Evolutionary conservation across 1,140 invertebrate species (phyloP).

Genomic region (Diploscapter pachys): DNA sequence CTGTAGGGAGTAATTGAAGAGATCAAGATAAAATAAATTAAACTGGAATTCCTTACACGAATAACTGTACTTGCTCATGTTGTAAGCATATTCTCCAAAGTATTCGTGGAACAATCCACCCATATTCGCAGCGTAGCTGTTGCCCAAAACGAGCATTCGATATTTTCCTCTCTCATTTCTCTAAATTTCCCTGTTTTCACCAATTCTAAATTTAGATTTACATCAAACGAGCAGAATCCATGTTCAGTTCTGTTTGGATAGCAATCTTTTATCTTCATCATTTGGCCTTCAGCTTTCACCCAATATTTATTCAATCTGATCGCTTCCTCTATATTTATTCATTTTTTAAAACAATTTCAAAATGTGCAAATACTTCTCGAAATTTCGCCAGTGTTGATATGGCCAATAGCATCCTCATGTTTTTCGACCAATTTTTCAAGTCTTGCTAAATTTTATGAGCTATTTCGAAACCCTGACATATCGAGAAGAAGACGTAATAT

Average conservation of each 20-base stretch:
- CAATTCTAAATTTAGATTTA: neutral
- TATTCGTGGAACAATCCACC: too few species aligned
- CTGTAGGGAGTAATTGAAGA: too few species aligned
- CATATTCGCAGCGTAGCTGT: neutral
- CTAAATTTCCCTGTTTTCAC: too few species aligned
- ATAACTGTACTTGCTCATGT: too few species aligned
- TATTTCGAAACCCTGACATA: slow-evolving; percentile 4
- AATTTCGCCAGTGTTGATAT: slow-evolving; percentile 2
- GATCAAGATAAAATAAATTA: too few species aligned
- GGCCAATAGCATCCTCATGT: neutral
- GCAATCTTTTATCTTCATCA: slow-evolving; percentile 7
- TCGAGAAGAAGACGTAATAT: neutral
- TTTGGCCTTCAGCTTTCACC: slow-evolving; percentile 12
- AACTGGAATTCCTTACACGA: too few species aligned
- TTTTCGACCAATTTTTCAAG: neutral
- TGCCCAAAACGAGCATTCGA: neutral
- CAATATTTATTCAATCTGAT: slow-evolving; percentile 12
- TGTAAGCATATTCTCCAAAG: too few species aligned
- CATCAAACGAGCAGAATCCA: slow-evolving; percentile 17
- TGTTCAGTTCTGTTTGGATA: slow-evolving; percentile 18
- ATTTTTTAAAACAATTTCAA: neutral
- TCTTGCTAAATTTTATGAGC: slow-evolving; percentile 1
- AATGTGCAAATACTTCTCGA: neutral
- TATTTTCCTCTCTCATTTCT: too few species aligned
- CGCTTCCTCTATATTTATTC: slow-evolving; percentile 4